Percentiles rank a stretch among this genome's conserved stretches.
Conservation (phyloP, 2,888 invertebrate genomes). For the Melanostoma scalare region DNA sequence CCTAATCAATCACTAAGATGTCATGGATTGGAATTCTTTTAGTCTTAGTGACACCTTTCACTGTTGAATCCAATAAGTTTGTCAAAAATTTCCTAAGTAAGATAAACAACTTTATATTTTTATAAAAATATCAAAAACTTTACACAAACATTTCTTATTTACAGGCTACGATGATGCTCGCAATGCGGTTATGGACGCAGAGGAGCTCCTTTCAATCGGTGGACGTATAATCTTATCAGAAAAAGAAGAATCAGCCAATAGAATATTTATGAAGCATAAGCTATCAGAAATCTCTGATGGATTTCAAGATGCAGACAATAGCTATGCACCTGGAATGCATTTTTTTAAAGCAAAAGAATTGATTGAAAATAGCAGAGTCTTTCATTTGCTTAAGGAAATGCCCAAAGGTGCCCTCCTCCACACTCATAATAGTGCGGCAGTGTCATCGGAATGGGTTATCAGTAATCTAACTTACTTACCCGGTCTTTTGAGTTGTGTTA, state of each 20-base stretch:
- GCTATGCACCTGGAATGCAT: constrained; percentile 83
- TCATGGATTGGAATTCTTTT: neutral
- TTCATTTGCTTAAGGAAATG: constrained; percentile 83
- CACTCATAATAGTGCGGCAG: constrained; percentile 83
- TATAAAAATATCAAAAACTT: neutral
- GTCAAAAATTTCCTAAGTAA: constrained; percentile 33
- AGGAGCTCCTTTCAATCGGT: constrained; percentile 78
- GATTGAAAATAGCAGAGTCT: constrained; percentile 84
- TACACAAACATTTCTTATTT: neutral
- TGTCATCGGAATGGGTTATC: constrained; percentile 83
- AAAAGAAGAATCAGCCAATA: constrained; percentile 77
- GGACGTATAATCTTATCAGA: constrained; percentile 76
- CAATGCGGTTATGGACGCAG: constrained; percentile 78
- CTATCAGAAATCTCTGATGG: constrained; percentile 77
- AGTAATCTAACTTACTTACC: constrained; percentile 83
- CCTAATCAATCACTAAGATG: constrained; percentile 18
- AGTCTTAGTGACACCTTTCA: neutral
- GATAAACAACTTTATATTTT: neutral
- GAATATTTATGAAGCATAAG: constrained; percentile 79
- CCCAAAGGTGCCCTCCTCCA: constrained; percentile 85
- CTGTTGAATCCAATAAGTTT: constrained; percentile 1
- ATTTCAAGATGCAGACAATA: constrained; percentile 77
- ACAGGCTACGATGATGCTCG: constrained; percentile 79
- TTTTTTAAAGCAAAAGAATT: constrained; percentile 83
- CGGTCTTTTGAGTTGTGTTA: constrained; percentile 78